These are phyloP conservation scores for Epizoanthus stellaris DNA, from an alignment of 92 coral and sea anemone species.

Conservation along the genomic window DNA sequence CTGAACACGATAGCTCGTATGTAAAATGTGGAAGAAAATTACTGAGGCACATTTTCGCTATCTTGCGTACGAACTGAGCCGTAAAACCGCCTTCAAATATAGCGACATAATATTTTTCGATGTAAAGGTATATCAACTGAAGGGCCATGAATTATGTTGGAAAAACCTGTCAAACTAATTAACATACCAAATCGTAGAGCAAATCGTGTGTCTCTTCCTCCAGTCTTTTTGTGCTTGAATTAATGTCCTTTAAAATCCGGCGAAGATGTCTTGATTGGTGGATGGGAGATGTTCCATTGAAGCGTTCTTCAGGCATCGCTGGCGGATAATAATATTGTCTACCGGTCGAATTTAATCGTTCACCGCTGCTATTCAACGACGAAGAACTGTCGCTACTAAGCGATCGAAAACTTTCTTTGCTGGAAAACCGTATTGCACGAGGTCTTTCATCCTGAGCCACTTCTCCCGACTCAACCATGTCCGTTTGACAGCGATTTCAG, in stretches of 20 bases:
- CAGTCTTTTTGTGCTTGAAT: conserved; percentile 66
- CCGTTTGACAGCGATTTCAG: not conserved
- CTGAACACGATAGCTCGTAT: no score
- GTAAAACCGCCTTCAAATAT: no score
- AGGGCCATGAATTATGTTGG: no score
- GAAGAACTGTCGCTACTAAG: not conserved
- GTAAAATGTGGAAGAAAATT: no score
- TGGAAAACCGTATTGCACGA: not conserved
- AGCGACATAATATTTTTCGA: not conserved
- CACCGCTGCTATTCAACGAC: not conserved
- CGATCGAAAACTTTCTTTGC: not conserved
- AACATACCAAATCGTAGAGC: conserved; percentile 73
- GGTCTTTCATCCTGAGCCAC: not conserved
- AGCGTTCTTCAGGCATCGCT: conserved; percentile 9
- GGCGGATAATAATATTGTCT: not conserved
- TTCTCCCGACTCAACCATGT: conserved; percentile 19
- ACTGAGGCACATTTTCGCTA: no score
- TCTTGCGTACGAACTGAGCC: no score
- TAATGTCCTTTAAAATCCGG: conserved; percentile 59
- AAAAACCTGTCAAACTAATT: not conserved
- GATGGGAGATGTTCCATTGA: conserved; percentile 23
- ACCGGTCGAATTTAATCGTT: not conserved
- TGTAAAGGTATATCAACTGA: not conserved
- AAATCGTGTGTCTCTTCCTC: conserved; percentile 69
- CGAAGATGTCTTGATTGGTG: conserved; percentile 57